Evolutionary conservation across 2,888 invertebrate genomes (phyloP).

Genomic region (Perizoma affinitatum): DNA sequence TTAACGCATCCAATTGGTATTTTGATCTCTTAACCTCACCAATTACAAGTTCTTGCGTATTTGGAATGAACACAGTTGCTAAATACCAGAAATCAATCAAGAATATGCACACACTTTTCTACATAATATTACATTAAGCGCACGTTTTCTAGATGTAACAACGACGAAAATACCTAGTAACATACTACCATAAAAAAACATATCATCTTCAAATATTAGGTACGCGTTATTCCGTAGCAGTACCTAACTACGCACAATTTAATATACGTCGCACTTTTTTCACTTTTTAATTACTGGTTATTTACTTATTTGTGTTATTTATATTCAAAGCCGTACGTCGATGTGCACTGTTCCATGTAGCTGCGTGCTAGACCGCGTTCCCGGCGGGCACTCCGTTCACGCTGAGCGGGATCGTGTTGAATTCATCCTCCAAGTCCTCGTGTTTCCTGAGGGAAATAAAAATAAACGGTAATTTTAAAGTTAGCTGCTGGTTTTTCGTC

Average conservation of each 20-base stretch:
- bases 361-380: constrained; percentile 67
- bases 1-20: too few relatives aligned
- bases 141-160: background rate
- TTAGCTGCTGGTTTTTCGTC: background rate
- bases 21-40: too few relatives aligned
- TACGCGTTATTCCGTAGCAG: too few relatives aligned
- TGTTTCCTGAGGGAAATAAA: constrained; percentile 64
- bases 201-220: too few relatives aligned
- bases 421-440: constrained; percentile 77
- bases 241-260: background rate
- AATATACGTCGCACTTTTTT: background rate
- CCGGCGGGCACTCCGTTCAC: constrained; percentile 74
- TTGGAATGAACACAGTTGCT: too few relatives aligned
- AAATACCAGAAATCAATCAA: background rate
- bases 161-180: background rate
- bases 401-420: constrained; percentile 79
- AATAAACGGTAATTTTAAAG: constrained; percentile 9
- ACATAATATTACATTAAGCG: background rate
- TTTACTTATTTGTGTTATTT: background rate
- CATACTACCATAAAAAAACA: background rate
- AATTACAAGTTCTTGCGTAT: too few relatives aligned
- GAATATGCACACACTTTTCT: background rate
- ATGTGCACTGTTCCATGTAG: constrained; percentile 40
- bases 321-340: constrained; percentile 27
- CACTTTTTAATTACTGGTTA: constrained; percentile 5